These are phyloP conservation scores for Hucho hucho DNA, from an alignment of 2,113 vertebrate genomes.

Conservation along the genomic window DNA sequence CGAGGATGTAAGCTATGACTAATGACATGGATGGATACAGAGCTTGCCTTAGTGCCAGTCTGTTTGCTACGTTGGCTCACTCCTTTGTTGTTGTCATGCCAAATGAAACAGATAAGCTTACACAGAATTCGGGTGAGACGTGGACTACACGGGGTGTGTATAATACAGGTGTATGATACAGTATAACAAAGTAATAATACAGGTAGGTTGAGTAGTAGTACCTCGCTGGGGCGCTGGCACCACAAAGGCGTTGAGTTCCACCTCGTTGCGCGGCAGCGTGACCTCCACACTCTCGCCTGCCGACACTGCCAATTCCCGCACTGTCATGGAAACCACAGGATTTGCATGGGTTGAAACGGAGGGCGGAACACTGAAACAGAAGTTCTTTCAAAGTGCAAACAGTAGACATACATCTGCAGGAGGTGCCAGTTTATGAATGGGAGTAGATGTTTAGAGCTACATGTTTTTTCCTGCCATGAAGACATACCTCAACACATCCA, in stretches of 20 bases:
- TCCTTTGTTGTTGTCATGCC: too few relatives aligned
- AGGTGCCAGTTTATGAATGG: too few relatives aligned
- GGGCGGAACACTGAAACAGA: not conserved
- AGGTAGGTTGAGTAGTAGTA: constrained; percentile 54
- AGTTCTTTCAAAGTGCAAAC: not conserved
- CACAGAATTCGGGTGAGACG: too few relatives aligned
- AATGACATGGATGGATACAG: not conserved
- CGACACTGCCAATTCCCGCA: constrained; percentile 90
- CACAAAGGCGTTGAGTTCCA: constrained; percentile 90
- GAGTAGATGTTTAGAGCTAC: not conserved
- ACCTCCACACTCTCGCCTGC: constrained; percentile 91
- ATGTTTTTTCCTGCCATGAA: too few relatives aligned
- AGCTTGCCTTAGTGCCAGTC: not conserved
- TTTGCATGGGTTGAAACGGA: not conserved
- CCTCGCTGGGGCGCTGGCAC: constrained; percentile 79
- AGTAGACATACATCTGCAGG: too few relatives aligned
- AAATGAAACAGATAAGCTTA: too few relatives aligned
- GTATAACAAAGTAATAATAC: not conserved
- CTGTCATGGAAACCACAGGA: constrained; percentile 26
- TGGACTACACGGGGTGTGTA: not conserved
- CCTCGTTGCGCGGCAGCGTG: constrained; percentile 86
- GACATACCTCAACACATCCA: not conserved
- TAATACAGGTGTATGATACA: not conserved
- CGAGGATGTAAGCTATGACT: not conserved
- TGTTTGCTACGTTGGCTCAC: too few relatives aligned